phyloP scores from a whole-genome alignment of 30 jellyfish, hydroid and myxozoan species.

The Turritopsis dohrnii region DNA sequence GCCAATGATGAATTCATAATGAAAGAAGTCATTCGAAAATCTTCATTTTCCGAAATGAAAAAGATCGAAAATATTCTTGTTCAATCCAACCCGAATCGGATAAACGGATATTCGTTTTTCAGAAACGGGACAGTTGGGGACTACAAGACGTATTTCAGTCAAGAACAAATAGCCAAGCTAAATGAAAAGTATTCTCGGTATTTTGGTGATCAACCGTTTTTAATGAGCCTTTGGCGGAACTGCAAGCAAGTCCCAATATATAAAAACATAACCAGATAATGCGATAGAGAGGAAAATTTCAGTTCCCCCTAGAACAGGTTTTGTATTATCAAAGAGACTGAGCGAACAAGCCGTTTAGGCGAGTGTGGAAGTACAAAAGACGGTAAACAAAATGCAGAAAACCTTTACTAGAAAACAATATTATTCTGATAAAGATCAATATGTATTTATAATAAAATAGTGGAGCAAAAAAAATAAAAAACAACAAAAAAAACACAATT shows the following conservation, averaged over 20 bases:
- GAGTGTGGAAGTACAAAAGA: too few relatives aligned
- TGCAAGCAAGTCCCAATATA: neutral
- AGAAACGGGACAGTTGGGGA: slow-evolving; percentile 21
- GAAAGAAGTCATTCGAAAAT: slow-evolving; percentile 9
- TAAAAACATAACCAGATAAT: neutral
- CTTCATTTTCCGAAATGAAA: slow-evolving; percentile 28
- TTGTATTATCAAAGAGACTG: too few relatives aligned
- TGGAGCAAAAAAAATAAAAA: too few relatives aligned
- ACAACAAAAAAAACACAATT: neutral
- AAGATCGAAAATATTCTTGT: slow-evolving; percentile 15
- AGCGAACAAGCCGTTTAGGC: too few relatives aligned
- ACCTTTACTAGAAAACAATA: neutral
- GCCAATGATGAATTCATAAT: slow-evolving; percentile 28
- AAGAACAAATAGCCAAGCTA: slow-evolving; percentile 12
- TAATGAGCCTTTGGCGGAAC: neutral
- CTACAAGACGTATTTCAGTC: neutral
- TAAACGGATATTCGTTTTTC: slow-evolving; percentile 29
- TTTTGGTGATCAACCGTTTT: slow-evolving; percentile 11
- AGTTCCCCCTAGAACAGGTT: neutral
- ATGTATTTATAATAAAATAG: neutral
- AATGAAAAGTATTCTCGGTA: neutral
- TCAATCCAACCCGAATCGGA: slow-evolving; percentile 35
- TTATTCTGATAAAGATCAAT: neutral
- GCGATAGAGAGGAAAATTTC: neutral
- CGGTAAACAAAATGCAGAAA: too few relatives aligned